phyloP scores from a whole-genome alignment of 2,797 vertebrate species.

The Gobio occitaniae region DNA sequence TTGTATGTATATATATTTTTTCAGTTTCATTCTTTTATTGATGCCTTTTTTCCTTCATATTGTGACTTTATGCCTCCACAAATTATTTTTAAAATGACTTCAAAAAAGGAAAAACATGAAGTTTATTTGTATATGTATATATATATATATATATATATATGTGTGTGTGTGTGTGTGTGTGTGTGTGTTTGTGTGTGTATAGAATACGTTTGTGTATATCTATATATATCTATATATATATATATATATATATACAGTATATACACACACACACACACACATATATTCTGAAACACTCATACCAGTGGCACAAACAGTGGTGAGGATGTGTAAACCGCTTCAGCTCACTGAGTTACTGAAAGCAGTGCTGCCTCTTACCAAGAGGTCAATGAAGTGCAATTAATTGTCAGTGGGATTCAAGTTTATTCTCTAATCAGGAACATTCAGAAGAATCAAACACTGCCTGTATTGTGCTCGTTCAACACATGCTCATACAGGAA shows the following conservation, averaged over 20 bases:
- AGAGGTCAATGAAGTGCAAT: slow-evolving; percentile 49
- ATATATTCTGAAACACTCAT: slow-evolving; percentile 26
- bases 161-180: too few species aligned
- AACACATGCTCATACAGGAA: slow-evolving; percentile 49
- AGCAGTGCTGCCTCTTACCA: slow-evolving; percentile 53
- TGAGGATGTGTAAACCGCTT: slow-evolving; percentile 26
- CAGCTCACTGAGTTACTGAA: slow-evolving; percentile 2
- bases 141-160: too few species aligned
- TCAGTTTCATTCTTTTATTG: neutral
- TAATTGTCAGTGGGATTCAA: slow-evolving; percentile 33
- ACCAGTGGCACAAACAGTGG: neutral
- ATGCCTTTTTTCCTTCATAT: neutral
- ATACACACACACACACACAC: neutral
- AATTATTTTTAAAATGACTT: neutral
- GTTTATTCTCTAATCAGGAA: slow-evolving; percentile 36
- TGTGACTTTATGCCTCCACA: neutral
- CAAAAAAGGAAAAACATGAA: neutral
- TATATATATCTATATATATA: too few species aligned
- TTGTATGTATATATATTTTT: neutral
- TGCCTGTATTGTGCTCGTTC: slow-evolving; percentile 40
- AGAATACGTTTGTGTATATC: too few species aligned
- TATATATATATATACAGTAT: too few species aligned
- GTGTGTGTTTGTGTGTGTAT: too few species aligned
- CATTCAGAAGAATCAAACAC: slow-evolving; percentile 39
- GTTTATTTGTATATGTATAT: too few species aligned